Evolutionary conservation across 1,140 invertebrate genomes (phyloP).

Genomic region (Nebria ingens): DNA sequence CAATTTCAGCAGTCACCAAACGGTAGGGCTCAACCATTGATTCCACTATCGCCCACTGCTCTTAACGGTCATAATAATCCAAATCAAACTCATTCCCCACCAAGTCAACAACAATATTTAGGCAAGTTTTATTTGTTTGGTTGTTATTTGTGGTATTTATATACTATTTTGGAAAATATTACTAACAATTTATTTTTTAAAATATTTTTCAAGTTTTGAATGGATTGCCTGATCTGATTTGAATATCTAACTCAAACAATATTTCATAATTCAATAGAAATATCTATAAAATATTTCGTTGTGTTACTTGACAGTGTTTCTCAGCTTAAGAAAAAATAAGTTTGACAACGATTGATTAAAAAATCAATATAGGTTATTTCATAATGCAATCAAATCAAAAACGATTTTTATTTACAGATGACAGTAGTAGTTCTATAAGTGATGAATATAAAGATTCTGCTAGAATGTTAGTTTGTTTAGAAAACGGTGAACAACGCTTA

Average conservation of each 20-base stretch:
- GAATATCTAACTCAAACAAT: no score
- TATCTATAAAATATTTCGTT: no score
- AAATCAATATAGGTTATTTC: constrained; percentile 10
- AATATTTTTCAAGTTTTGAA: no score
- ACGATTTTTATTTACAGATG: constrained; percentile 7
- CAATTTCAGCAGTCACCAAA: constrained; percentile 27
- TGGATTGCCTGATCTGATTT: no score
- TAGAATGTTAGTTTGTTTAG: constrained; percentile 62
- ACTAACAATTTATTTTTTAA: no score
- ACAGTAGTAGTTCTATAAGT: neutral
- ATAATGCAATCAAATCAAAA: neutral
- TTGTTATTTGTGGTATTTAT: no score
- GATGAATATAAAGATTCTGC: constrained; percentile 37
- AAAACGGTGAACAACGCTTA: constrained; percentile 61
- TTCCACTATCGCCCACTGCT: constrained; percentile 18
- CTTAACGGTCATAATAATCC: constrained; percentile 19
- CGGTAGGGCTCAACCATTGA: constrained; percentile 18
- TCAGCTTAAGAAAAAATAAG: neutral
- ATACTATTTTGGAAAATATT: no score
- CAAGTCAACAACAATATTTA: constrained; percentile 18
- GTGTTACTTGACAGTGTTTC: constrained; percentile 23
- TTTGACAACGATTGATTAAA: neutral
- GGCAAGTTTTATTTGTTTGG: constrained; percentile 11
- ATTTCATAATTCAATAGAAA: no score
- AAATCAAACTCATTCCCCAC: constrained; percentile 23